phyloP scores from a whole-genome alignment of 2,888 invertebrate species.

The Beris chalybata region DNA sequence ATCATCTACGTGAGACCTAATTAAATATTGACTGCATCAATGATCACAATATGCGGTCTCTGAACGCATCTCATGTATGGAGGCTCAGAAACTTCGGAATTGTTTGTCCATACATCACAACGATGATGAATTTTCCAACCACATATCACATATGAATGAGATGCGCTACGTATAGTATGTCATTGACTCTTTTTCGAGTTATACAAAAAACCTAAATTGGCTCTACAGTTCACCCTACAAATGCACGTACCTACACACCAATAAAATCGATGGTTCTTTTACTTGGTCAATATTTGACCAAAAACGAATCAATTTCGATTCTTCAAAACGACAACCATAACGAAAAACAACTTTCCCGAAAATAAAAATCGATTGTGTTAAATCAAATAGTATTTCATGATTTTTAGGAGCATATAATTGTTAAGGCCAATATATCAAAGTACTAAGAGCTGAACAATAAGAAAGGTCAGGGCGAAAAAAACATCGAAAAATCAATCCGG shows the following conservation, averaged over 20 bases:
- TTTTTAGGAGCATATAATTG: slow-evolving; percentile 5
- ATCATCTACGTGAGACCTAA: slow-evolving; percentile 10
- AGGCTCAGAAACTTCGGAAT: no score
- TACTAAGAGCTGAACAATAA: background rate
- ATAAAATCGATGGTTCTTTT: no score
- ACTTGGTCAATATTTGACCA: background rate
- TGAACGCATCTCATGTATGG: no score
- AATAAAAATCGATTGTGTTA: background rate
- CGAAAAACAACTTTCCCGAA: background rate
- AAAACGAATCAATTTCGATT: background rate
- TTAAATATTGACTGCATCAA: slow-evolving; percentile 30
- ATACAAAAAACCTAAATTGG: no score
- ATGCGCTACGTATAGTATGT: no score
- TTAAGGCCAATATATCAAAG: background rate
- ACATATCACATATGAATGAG: no score
- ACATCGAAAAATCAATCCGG: background rate
- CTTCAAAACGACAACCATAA: background rate
- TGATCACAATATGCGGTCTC: slow-evolving; percentile 8
- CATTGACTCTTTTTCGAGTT: no score
- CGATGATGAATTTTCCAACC: no score
- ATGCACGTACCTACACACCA: no score
- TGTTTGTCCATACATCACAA: no score
- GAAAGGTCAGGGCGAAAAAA: background rate
- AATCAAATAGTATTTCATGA: background rate
- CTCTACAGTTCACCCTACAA: no score